Base-by-base conservation (phyloP, 1,140 invertebrate genomes). In the Chrysoperla carnea region DNA sequence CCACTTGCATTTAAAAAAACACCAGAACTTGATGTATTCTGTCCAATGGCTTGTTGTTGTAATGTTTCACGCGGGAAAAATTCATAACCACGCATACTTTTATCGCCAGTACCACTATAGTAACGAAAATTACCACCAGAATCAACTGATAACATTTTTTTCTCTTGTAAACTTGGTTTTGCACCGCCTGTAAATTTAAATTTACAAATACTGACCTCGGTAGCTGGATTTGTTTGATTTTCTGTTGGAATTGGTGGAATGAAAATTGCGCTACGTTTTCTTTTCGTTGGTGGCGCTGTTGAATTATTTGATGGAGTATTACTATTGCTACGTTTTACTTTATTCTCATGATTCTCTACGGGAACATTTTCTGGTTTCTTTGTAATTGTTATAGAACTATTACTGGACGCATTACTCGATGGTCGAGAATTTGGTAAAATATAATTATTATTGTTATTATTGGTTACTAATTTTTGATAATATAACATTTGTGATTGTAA, bases 111-210 rank as follows among this genome's bases (percentile, higher is more conserved):
- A 14, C 78, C 73, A 43, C 75, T 77, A 53, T 82, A 86, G 54
- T 85, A 89, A 2, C 31, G 66, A 52, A 87, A 85, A 52, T 86
- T 87, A 0, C 84, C 84, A 3, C 81, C 83, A 0, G 82, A 80
- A 56, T 87, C 84, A 2, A 89, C 82, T 0, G 84, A 87, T 1
- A 90, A 64, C 70, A 86, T 88, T 59, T 90, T 90, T 62, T 90
- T 90, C 52, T 91, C 86, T 57, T 90, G 82, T 27, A 90, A 58
- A 38, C 75, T 80, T 0, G 87, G 87, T 46, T 85, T 84, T 23
- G 83, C 81, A 0, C 87, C 86, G 5, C 84, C 86, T 0, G 85
- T 89, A 55, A 91, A 90, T 56, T 91, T 91, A 53, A 91, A 91
- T 55, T 90, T 91, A 57, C 87, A 90, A 55, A 90, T 91, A 41